A percentile compares a stretch with the other conserved stretches of the same genome.
phyloP scores from a whole-genome alignment of 2,888 invertebrate genomes.

The Cephus rjabovi region DNA sequence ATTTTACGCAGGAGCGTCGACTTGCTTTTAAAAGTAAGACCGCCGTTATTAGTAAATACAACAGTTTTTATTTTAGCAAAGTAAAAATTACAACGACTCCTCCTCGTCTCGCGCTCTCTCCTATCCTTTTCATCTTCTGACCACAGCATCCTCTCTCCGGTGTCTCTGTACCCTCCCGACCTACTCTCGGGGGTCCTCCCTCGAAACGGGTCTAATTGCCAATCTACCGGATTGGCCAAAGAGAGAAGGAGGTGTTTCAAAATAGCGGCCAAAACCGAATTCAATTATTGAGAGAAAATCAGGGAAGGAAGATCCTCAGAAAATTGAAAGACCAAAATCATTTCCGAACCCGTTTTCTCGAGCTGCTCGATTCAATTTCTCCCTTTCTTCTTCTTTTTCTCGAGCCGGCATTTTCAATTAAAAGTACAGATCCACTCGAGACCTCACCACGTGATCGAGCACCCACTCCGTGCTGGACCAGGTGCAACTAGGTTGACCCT shows the following conservation, averaged over 20 bases:
- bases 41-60: constrained; percentile 62
- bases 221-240: constrained; percentile 6
- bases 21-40: constrained; percentile 62
- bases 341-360: background rate
- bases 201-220: constrained; percentile 16
- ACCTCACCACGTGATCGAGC: background rate
- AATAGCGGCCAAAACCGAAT: constrained; percentile 12
- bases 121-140: background rate
- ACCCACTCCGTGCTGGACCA: background rate
- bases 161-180: background rate
- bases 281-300: constrained; percentile 21
- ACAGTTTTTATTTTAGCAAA: constrained; percentile 46
- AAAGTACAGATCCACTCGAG: background rate
- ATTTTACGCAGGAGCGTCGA: constrained; percentile 56
- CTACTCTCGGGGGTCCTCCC: background rate
- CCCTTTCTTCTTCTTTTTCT: constrained; percentile 23
- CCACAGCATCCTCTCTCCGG: background rate
- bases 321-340: background rate
- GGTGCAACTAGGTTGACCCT: background rate
- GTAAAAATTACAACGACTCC: constrained; percentile 7
- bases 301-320: constrained; percentile 11
- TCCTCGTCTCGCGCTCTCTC: background rate
- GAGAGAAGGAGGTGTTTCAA: background rate
- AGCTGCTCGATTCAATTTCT: constrained; percentile 5
- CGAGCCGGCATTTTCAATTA: background rate